Evolutionary conservation across 1,140 invertebrate genomes (phyloP).

Genomic region (Euborellia annulipes): DNA sequence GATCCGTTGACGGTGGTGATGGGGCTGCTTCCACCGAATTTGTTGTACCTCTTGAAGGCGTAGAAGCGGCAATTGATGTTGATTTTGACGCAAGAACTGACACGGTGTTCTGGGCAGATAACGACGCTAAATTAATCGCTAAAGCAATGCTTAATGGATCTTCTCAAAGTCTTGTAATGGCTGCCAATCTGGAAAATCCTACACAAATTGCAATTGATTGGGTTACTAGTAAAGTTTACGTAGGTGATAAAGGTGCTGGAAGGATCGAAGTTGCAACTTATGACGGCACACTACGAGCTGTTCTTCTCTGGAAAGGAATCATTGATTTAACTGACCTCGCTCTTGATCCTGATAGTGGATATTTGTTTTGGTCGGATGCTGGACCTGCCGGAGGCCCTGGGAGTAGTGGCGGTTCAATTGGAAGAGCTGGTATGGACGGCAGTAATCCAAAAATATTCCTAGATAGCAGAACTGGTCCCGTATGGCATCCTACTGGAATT

Average conservation of each 20-base stretch:
- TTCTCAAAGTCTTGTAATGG: constrained; percentile 47
- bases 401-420: constrained; percentile 56
- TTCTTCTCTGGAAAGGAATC: constrained; percentile 63
- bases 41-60: constrained; percentile 59
- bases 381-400: constrained; percentile 66
- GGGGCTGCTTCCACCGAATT: constrained; percentile 23
- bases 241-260: constrained; percentile 69
- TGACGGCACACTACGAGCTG: constrained; percentile 55
- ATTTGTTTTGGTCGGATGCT: constrained; percentile 87
- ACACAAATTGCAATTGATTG: constrained; percentile 70
- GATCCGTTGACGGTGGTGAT: constrained; percentile 40
- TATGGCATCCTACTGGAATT: constrained; percentile 63
- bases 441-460: constrained; percentile 39
- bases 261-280: constrained; percentile 67
- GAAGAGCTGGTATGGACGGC: constrained; percentile 78
- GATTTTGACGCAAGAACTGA: constrained; percentile 68
- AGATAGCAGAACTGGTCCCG: constrained; percentile 29
- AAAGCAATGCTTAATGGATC: constrained; percentile 60
- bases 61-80: constrained; percentile 66
- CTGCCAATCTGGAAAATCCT: constrained; percentile 52
- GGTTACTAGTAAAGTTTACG: constrained; percentile 74
- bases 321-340: constrained; percentile 73
- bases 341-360: constrained; percentile 49
- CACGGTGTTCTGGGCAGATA: constrained; percentile 77
- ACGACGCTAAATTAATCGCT: constrained; percentile 66